Evolutionary conservation across 30 jellyfish, hydroid and myxozoan species (phyloP), one percentile per base, ranked within the genome.

Genomic region (Mastigias papua): DNA sequence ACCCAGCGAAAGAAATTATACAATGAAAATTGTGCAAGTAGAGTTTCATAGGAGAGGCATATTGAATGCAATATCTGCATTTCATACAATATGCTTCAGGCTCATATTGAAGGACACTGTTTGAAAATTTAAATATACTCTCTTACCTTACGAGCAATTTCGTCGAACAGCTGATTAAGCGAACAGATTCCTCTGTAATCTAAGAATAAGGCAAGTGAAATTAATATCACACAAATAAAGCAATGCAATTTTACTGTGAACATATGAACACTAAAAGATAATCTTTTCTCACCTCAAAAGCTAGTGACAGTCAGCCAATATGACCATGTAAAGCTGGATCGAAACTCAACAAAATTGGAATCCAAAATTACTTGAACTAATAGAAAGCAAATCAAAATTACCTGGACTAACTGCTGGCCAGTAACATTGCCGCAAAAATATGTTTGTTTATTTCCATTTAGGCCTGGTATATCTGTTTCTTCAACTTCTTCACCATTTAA

Each of bases 401-500:
- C 97, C 90, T 91, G 98, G 10, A 93, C 64, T 22, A 93, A 29
- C 46, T 93, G 98, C 27, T 87, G 67, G 31, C 87, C 88, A 28
- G 63, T 70, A 4, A 83, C 95, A 70, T 93, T 93, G 22, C 95
- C 97, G 63, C 97, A 88, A 63, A 72, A 88, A 31, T 87, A 73
- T 27, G 98, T 93, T 74, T 88, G 98, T 50, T 88, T 93, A 15
- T 93, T 92, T 1, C 96, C 93, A 60, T 89, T 73, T 58, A 93
- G 63, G 21, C 98, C 98, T 1, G 73, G 97, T 8, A 93, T 62
- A 30, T 93, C 98, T 20, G 93, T 93, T 57, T 93, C 97, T 83
- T 93, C 98, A 19, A 93, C 98, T 76, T 93, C 98, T 60, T 93
- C 98, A 21, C 94, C 96, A 37, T 71, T 89, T 34, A 93, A 66